A percentile compares a stretch with the other conserved stretches of the same genome.
These are phyloP conservation scores for Siniperca knerii DNA, from an alignment of 2,113 vertebrate genomes.

Conservation along the genomic window DNA sequence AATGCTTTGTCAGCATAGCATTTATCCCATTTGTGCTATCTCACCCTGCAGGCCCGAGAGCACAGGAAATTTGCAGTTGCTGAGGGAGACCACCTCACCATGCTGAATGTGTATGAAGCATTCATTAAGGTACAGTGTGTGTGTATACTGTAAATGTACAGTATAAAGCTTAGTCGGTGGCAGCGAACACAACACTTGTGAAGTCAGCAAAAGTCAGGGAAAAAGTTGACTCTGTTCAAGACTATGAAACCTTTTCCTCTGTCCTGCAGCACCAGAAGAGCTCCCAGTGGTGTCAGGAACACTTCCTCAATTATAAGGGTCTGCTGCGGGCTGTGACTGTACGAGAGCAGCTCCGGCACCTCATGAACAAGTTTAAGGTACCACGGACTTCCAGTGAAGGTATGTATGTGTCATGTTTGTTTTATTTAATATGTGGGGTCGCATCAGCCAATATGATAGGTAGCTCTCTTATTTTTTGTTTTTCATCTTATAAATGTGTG, in stretches of 20 bases:
- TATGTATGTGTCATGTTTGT: constrained; percentile 53
- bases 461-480: neutral
- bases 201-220: constrained; percentile 1
- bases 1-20: constrained; percentile 43
- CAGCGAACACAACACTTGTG: neutral
- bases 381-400: constrained; percentile 96
- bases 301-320: constrained; percentile 98
- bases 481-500: neutral
- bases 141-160: neutral
- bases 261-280: constrained; percentile 92
- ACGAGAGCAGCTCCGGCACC: constrained; percentile 95
- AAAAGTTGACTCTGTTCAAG: neutral
- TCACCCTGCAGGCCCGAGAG: constrained; percentile 86
- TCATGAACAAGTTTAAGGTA: constrained; percentile 97
- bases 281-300: constrained; percentile 98
- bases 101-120: constrained; percentile 98
- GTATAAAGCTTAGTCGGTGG: neutral
- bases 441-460: accelerated
- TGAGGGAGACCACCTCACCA: constrained; percentile 98
- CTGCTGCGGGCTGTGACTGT: constrained; percentile 92
- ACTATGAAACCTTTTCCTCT: neutral
- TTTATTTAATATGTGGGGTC: neutral
- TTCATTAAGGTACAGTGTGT: constrained; percentile 93
- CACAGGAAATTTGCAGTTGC: constrained; percentile 98
- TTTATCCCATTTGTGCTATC: constrained; percentile 38